These are phyloP conservation scores for Rhizoglyphus robini DNA, from an alignment of 1,140 invertebrate genomes.

Conservation along the genomic window DNA sequence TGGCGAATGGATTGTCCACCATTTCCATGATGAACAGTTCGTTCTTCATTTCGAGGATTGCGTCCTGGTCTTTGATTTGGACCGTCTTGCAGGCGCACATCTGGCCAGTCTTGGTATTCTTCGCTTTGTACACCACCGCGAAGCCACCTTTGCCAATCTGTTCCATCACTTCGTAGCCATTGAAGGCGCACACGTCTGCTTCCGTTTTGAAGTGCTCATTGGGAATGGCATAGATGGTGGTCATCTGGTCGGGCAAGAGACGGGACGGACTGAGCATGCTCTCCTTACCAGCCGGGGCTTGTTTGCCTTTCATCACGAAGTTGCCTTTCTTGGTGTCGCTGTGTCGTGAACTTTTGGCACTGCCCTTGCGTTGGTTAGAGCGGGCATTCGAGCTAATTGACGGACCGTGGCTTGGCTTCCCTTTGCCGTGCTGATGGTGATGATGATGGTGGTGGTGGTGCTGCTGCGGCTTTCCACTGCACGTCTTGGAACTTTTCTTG, in stretches of 20 bases:
- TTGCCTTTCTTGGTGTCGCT: background rate
- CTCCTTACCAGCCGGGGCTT: background rate
- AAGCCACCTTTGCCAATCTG: slow-evolving; percentile 7
- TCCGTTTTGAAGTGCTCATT: slow-evolving; percentile 6
- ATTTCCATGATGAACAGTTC: slow-evolving; percentile 5
- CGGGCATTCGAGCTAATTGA: background rate
- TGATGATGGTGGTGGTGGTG: slow-evolving; percentile 6
- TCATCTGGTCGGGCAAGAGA: background rate
- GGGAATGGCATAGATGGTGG: background rate
- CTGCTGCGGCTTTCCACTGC: background rate
- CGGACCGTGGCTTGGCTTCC: background rate
- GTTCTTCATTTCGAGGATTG: background rate
- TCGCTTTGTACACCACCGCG: background rate
- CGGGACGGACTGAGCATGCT: background rate
- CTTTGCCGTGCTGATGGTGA: background rate
- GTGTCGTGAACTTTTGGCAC: background rate
- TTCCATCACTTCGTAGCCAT: background rate
- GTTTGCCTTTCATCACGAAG: slow-evolving; percentile 2
- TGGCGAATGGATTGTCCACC: slow-evolving; percentile 8
- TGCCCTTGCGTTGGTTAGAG: background rate
- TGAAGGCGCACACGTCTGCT: background rate
- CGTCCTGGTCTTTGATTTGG: background rate
- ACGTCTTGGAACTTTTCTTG: no score
- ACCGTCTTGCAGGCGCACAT: background rate
- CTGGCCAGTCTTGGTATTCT: background rate